Conservation (phyloP, 1,140 invertebrate genomes). For the Aleiodes sp. region DNA sequence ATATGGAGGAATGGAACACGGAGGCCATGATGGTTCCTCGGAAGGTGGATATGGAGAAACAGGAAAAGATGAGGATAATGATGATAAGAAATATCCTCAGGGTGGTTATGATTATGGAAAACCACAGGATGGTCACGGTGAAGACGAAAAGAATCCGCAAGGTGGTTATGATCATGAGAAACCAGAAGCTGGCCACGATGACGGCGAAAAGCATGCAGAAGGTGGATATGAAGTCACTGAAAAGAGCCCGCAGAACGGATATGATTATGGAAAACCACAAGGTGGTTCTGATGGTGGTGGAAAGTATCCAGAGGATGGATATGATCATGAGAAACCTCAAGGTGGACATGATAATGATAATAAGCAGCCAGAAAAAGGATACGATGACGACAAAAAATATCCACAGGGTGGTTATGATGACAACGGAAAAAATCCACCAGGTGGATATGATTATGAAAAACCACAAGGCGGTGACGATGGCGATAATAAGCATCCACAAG, state of each 20-base stretch:
- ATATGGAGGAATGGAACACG: not conserved
- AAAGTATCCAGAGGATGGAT: not conserved
- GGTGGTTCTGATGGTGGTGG: constrained; percentile 4
- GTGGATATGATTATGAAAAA: too few species aligned
- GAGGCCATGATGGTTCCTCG: constrained; percentile 13
- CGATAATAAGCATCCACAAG: not conserved
- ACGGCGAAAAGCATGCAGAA: too few species aligned
- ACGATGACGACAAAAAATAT: too few species aligned
- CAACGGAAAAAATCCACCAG: not conserved
- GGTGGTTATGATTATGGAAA: constrained; percentile 5
- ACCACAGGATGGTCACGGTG: constrained; percentile 25
- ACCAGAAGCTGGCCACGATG: constrained; percentile 15
- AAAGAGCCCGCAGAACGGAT: constrained; percentile 6
- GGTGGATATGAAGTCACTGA: constrained; percentile 19
- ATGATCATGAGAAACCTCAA: too few species aligned
- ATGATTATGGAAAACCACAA: too few species aligned
- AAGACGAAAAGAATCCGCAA: constrained; percentile 4
- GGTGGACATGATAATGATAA: constrained; percentile 8
- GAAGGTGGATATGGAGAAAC: constrained; percentile 25
- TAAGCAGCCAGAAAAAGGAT: not conserved
- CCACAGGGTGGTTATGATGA: constrained; percentile 14
- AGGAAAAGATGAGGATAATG: constrained; percentile 9
- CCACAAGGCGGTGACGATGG: not conserved
- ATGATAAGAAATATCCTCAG: constrained; percentile 14
- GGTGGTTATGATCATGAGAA: constrained; percentile 28